Conservation (phyloP, 2,797 vertebrate species). For the Leucoraja ocellata region DNA sequence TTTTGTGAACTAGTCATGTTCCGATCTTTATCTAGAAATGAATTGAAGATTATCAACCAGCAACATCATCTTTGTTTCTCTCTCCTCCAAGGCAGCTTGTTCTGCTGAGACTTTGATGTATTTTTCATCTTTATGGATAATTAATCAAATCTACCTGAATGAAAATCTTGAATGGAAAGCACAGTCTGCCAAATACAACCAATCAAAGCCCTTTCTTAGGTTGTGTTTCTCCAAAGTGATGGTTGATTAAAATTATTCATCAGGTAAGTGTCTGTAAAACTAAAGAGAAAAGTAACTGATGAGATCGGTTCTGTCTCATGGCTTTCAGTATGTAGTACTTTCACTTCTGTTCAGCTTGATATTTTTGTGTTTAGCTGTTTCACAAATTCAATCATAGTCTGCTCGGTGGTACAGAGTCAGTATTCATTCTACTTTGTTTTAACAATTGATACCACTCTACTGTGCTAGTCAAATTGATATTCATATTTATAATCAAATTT, state of each 20-base stretch:
- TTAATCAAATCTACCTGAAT: no score
- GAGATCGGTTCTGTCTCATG: not conserved
- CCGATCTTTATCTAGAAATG: no score
- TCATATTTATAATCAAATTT: not conserved
- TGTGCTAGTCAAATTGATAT: conserved; percentile 1
- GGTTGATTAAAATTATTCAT: not conserved
- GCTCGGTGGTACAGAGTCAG: not conserved
- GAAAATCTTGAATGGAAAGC: no score
- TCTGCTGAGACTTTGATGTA: no score
- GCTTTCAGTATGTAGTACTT: not conserved
- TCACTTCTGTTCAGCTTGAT: not conserved
- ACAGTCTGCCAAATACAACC: no score
- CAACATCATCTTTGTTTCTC: no score
- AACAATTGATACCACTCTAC: not conserved
- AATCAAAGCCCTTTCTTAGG: no score
- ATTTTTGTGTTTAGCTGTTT: not conserved
- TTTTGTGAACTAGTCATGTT: no score
- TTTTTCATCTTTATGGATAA: no score
- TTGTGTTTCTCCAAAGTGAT: no score
- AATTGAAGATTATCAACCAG: no score
- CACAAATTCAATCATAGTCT: not conserved
- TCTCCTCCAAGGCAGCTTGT: no score
- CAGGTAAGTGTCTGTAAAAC: not conserved
- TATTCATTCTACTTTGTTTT: not conserved
- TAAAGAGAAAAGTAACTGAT: not conserved